phyloP scores from a whole-genome alignment of 2,113 vertebrate species.

The Xenopus tropicalis region DNA sequence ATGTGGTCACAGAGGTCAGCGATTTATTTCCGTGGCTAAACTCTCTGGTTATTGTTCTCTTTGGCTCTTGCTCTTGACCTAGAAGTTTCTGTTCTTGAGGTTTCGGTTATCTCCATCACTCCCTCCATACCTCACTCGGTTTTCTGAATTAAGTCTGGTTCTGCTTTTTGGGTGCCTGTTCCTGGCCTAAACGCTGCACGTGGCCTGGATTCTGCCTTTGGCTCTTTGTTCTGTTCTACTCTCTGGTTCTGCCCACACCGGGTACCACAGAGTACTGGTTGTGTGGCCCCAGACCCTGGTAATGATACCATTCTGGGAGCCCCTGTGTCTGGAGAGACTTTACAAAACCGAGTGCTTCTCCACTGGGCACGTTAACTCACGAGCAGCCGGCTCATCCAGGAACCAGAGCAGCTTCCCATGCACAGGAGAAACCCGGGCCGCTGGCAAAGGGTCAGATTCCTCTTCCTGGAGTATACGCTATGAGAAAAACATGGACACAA shows the following conservation, averaged over 20 bases:
- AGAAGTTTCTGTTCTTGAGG: conserved; percentile 11
- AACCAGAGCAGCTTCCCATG: conserved; percentile 83
- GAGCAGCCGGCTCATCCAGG: conserved; percentile 79
- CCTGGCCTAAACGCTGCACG: neutral
- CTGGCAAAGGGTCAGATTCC: conserved; percentile 67
- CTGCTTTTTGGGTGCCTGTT: neutral
- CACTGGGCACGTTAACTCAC: conserved; percentile 68
- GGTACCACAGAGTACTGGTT: neutral
- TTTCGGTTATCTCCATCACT: neutral
- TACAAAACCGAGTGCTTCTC: conserved; percentile 68
- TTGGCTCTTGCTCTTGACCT: conserved; percentile 17
- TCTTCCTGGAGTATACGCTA: conserved; percentile 80
- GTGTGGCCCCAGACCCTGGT: neutral
- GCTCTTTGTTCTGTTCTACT: conserved; percentile 31
- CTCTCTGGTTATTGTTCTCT: neutral
- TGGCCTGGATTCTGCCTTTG: conserved; percentile 11
- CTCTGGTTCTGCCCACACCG: conserved; percentile 26
- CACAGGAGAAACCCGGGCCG: conserved; percentile 71
- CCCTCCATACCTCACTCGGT: no score
- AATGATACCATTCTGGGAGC: neutral
- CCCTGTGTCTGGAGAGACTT: conserved; percentile 8
- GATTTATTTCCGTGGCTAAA: conserved; percentile 12
- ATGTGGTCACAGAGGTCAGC: neutral
- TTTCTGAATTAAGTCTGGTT: neutral
- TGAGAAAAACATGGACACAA: neutral